Evolutionary conservation across 2,888 invertebrate genomes (phyloP), one percentile per base, ranked within the genome.

Genomic region (Sinotaia quadrata): DNA sequence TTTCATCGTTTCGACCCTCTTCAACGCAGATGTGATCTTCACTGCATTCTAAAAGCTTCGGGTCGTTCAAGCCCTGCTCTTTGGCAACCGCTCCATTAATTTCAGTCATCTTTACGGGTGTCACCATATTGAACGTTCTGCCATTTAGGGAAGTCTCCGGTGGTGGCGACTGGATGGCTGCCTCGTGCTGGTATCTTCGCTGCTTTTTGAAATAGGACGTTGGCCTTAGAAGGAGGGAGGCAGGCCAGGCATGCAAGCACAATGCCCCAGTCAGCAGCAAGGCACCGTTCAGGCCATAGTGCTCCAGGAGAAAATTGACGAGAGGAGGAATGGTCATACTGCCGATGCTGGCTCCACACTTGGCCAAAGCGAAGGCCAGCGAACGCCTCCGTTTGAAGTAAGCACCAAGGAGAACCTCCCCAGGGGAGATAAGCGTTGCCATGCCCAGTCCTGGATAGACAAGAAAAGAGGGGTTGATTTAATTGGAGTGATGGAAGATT

Each of bases 301-400:
- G 24, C 4, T 12, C 7, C n/a, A 65, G 41, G 21, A 65, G 41
- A 44, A n/a, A 56, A 24, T 29, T 44, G 21, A 65, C 21, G 12
- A 65, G 44, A 15, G 54, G 65, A 3, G 65, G 65, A 8, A 56
- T 18, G 21, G 33, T 33, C 41, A 65, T 31, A 34, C 41, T 65
- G 65, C 69, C 69, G 12, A 58, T 33, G 15, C 69, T 66, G 33
- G 34, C 52, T 18, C 69, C 69, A 15, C 60, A 51, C 41, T 66
- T 66, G 41, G 41, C 58, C 27, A 69, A 34, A 0, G 59, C 60
- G 36, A 69, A 33, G 29, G 69, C 69, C 60, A 69, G 59, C 33
- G 61, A 59, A 7, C 69, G 65, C 15, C 54, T 54, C 34, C 49
- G 63, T 7, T 44, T n/a, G 54, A 69, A 69, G 69, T 69, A 69